These are phyloP conservation scores for Steatornis caripensis DNA, from an alignment of 2,113 vertebrate genomes.

Conservation along the genomic window DNA sequence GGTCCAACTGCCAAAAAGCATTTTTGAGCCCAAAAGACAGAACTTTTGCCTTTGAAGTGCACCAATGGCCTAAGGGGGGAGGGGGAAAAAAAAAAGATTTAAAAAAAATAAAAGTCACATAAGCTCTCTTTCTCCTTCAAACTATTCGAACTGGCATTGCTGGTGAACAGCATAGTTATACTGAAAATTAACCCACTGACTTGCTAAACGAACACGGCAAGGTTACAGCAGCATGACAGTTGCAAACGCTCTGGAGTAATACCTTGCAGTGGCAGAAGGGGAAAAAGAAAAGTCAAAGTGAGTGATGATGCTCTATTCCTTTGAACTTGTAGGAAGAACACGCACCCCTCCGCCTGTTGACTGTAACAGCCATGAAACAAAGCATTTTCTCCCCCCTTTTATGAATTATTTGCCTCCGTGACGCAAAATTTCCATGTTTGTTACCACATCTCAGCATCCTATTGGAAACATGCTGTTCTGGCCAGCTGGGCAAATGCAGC, in stretches of 20 bases:
- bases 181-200: neutral
- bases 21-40: neutral
- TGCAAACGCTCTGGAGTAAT: neutral
- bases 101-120: neutral
- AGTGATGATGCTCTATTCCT: neutral
- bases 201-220: neutral
- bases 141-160: neutral
- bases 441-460: neutral
- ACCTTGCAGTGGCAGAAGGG: neutral
- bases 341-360: fast-evolving
- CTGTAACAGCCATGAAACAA: neutral
- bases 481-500: neutral
- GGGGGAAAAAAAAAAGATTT: neutral
- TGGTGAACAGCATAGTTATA: neutral
- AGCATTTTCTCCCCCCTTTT: neutral
- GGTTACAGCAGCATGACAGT: neutral
- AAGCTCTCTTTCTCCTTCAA: neutral
- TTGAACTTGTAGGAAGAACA: neutral
- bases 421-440: neutral
- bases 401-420: neutral
- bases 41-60: neutral
- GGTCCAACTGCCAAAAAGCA: neutral
- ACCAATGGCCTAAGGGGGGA: neutral
- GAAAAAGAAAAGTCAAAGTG: neutral
- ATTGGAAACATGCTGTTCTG: neutral